Evolutionary conservation across 2,888 invertebrate genomes (phyloP), one percentile per base, ranked within the genome.

Genomic region (Ecdyonurus torrentis): DNA sequence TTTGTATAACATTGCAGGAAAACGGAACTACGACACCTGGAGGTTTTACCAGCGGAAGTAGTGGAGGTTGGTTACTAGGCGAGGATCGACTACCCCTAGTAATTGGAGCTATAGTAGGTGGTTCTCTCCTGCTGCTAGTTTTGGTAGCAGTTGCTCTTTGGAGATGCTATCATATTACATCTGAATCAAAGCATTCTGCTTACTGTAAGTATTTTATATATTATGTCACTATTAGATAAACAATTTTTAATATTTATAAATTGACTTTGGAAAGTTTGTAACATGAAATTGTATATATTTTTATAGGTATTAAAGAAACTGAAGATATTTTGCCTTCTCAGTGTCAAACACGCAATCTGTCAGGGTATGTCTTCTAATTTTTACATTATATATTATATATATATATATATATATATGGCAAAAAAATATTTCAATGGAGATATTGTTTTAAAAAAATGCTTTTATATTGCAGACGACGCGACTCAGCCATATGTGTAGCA

Each of bases 401-500:
- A n/a, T n/a, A n/a, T n/a, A n/a, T n/a, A n/a, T n/a, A n/a, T n/a
- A n/a, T n/a, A n/a, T n/a, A n/a, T n/a, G n/a, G n/a, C n/a, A n/a
- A n/a, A n/a, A n/a, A n/a, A n/a, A n/a, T n/a, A n/a, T n/a, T n/a
- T n/a, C n/a, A n/a, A n/a, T n/a, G n/a, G n/a, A n/a, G n/a, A n/a
- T n/a, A n/a, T n/a, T n/a, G n/a, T n/a, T n/a, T n/a, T n/a, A n/a
- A n/a, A n/a, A n/a, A n/a, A n/a, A n/a, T n/a, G n/a, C n/a, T n/a
- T n/a, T n/a, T 37, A 15, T 37, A 10, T 5, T 37, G 37, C 15
- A 37, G 37, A 5, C 37, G 37, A 5, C 37, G 73, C 67, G 77
- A 78, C 67, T 72, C 78, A 22, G 78, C 78, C 2, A 78, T 79
- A 18, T 79, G 74, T 67, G 75, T 76, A n/a, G 77, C 77, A 66